Percentiles rank a stretch among this genome's conserved stretches.
Evolutionary conservation across 2,797 vertebrate species (phyloP).

Genomic region (Melanogrammus aeglefinus): DNA sequence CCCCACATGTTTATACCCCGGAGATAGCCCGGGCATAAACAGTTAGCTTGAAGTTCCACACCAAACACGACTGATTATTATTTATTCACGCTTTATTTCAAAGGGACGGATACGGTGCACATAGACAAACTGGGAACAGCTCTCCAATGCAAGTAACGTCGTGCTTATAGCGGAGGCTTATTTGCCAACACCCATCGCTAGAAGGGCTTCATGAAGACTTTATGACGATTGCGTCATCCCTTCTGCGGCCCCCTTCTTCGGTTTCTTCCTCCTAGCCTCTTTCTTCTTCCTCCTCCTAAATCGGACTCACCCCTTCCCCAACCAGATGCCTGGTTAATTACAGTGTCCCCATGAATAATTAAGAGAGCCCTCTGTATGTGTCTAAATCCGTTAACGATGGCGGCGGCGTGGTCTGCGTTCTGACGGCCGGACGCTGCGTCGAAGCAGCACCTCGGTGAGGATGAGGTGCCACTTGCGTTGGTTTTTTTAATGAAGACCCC

Average conservation of each 20-base stretch:
- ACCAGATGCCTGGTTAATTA: slow-evolving; percentile 64
- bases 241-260: not conserved
- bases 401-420: slow-evolving; percentile 28
- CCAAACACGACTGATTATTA: slow-evolving; percentile 7
- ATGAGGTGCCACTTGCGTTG: not conserved
- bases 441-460: not conserved
- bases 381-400: slow-evolving; percentile 57
- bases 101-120: too few species aligned
- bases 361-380: slow-evolving; percentile 56
- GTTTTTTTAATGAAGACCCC: not conserved
- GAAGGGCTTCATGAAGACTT: too few species aligned
- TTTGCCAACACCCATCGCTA: too few species aligned
- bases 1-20: slow-evolving; percentile 12
- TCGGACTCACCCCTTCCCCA: slow-evolving; percentile 48
- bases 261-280: not conserved
- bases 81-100: too few species aligned
- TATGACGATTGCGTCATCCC: slow-evolving; percentile 3
- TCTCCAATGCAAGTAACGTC: too few species aligned
- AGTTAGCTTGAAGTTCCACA: slow-evolving; percentile 5
- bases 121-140: too few species aligned
- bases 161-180: too few species aligned
- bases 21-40: not conserved
- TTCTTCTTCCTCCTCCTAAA: slow-evolving; percentile 11
- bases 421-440: slow-evolving; percentile 14
- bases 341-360: slow-evolving; percentile 62